phyloP scores from a whole-genome alignment of 1,140 invertebrate species.

The Drosophila busckii region DNA sequence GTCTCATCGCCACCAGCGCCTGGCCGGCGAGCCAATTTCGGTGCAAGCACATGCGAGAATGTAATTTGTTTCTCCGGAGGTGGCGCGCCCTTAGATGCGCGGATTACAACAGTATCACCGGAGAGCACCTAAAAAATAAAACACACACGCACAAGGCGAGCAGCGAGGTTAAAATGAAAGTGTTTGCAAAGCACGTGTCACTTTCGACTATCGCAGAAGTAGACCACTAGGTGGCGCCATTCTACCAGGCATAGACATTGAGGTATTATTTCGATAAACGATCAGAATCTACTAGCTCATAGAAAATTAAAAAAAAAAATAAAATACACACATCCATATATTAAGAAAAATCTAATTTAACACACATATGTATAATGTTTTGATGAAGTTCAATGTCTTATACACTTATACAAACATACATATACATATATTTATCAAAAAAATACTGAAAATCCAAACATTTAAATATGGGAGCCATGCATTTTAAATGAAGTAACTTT shows the following conservation, averaged over 20 bases:
- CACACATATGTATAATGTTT: too few species aligned
- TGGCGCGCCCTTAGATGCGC: constrained; percentile 87
- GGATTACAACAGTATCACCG: constrained; percentile 93
- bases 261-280: neutral
- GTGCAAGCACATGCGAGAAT: constrained; percentile 94
- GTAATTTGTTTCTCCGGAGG: constrained; percentile 95
- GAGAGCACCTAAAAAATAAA: constrained; percentile 86
- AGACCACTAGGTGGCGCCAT: constrained; percentile 24
- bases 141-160: constrained; percentile 1
- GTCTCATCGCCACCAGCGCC: constrained; percentile 84
- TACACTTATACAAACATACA: neutral
- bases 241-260: too few species aligned
- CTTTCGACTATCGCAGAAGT: neutral
- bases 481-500: too few species aligned
- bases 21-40: constrained; percentile 90
- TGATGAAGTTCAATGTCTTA: constrained; percentile 10
- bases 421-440: constrained; percentile 1
- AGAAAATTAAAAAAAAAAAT: too few species aligned
- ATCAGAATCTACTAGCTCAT: too few species aligned
- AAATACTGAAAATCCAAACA: constrained; percentile 17
- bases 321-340: too few species aligned
- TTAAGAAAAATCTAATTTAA: too few species aligned
- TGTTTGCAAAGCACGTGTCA: constrained; percentile 18
- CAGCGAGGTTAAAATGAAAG: constrained; percentile 53
- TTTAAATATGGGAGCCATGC: neutral